Conservation (phyloP, 1,140 invertebrate genomes). For the Rhopalosiphum padi region DNA sequence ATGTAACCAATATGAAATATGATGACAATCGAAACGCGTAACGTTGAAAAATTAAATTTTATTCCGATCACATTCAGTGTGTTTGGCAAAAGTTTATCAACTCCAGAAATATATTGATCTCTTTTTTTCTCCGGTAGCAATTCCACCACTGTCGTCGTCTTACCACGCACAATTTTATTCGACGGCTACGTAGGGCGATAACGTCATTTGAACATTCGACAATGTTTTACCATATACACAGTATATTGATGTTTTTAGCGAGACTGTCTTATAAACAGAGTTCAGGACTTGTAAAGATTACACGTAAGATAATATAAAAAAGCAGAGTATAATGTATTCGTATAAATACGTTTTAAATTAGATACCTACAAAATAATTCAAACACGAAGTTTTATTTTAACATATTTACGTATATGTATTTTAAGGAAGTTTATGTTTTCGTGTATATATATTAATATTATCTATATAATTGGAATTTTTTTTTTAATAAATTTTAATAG, state of each 20-base stretch:
- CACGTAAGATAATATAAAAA: too few relatives aligned
- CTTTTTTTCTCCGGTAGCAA: neutral
- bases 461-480: too few relatives aligned
- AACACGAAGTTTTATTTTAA: neutral
- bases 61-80: neutral
- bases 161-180: neutral
- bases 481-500: too few relatives aligned
- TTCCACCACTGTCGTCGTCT: too few relatives aligned
- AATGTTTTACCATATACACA: neutral
- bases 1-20: slow-evolving; percentile 19
- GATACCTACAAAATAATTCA: neutral
- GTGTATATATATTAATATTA: too few relatives aligned
- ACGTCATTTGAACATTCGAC: neutral
- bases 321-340: neutral
- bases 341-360: neutral
- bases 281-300: neutral
- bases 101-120: neutral
- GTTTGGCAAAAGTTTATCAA: neutral
- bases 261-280: neutral
- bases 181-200: neutral
- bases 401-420: neutral
- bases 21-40: slow-evolving; percentile 24
- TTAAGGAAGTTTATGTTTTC: too few relatives aligned
- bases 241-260: too few relatives aligned
- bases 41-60: slow-evolving; percentile 35